phyloP scores from a whole-genome alignment of 1,140 invertebrate genomes.

The Chionoecetes opilio region DNA sequence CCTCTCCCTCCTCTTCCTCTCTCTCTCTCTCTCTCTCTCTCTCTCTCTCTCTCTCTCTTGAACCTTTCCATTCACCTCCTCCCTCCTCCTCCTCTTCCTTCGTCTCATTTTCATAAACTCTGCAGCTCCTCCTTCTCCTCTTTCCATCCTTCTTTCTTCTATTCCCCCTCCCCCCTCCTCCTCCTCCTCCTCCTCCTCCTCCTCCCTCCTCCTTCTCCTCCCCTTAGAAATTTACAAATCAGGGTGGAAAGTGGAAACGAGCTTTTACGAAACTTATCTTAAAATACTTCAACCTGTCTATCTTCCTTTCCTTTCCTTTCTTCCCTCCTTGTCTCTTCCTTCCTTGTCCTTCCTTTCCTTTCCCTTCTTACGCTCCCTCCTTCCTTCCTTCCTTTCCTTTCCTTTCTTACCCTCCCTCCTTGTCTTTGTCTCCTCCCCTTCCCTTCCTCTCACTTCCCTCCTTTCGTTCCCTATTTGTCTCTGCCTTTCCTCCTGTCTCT shows the following conservation, averaged over 20 bases:
- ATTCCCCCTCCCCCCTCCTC: not conserved
- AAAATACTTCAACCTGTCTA: no score
- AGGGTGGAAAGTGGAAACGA: no score
- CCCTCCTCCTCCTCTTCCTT: not conserved
- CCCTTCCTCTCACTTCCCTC: not conserved
- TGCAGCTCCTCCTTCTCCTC: not conserved
- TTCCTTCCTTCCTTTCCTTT: not conserved
- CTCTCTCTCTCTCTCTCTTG: conserved; percentile 7
- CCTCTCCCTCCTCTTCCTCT: not conserved
- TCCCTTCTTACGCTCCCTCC: not conserved
- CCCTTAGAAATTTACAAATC: no score
- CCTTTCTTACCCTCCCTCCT: no score
- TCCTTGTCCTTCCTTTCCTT: not conserved
- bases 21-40: conserved; percentile 51
- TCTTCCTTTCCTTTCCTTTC: no score
- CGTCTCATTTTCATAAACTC: not conserved
- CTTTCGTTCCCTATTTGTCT: not conserved
- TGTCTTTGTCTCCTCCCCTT: no score
- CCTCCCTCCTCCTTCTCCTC: not conserved
- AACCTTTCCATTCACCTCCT: not conserved
- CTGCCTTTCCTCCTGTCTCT: conserved; percentile 34
- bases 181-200: not conserved
- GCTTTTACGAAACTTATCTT: no score
- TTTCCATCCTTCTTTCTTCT: no score
- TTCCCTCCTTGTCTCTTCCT: no score